Base-by-base conservation (phyloP, 2,113 vertebrate genomes). In the Melozone crissalis region DNA sequence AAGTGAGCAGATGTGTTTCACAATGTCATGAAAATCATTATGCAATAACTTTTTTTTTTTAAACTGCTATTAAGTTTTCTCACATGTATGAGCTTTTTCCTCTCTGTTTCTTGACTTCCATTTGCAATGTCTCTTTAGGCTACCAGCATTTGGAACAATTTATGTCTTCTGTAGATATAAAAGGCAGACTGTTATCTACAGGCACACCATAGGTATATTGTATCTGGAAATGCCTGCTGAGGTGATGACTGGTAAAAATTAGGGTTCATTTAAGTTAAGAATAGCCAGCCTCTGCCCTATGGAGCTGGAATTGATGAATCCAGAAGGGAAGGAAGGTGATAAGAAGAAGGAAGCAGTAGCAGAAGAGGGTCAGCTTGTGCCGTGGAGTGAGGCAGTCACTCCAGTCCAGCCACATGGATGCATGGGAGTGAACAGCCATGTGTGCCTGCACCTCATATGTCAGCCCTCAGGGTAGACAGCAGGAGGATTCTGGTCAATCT, bases 401-500 rank as follows among this genome's bases (percentile, higher is more conserved):
- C 23, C 13, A 5, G 55, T 46, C 86, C 43, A 52, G 80, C 73
- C 66, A 4, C 4, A 8, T 0, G 9, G 74, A 26, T 44, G 33
- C 8, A 6, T 5, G 35, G 72, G 27, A 71, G 30, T 16, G 72
- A 66, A 33, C 1, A 16, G 44, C 79, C 76, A 7, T 52, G 72
- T 88, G 68, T 57, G 67, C 47, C 79, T 71, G 67, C 65, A 90
- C 92, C 83, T 91, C 66, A 0, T 51, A 54, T 90, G 71, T 72
- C 83, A 93, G 11, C 61, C 90, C 90, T 68, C 47, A 6, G 83
- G 94, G 44, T 1, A 75, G 92, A 84, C 90, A 93, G 85, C 79
- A 84, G 87, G 74, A 81, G 52, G 28, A 65, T 75, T 89, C 88
- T 93, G 90, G 83, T 65, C 92, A 92, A 7, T 61, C 54, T 71